These are phyloP conservation scores for Eupithecia subfuscata DNA, from an alignment of 2,888 invertebrate species.

Conservation along the genomic window DNA sequence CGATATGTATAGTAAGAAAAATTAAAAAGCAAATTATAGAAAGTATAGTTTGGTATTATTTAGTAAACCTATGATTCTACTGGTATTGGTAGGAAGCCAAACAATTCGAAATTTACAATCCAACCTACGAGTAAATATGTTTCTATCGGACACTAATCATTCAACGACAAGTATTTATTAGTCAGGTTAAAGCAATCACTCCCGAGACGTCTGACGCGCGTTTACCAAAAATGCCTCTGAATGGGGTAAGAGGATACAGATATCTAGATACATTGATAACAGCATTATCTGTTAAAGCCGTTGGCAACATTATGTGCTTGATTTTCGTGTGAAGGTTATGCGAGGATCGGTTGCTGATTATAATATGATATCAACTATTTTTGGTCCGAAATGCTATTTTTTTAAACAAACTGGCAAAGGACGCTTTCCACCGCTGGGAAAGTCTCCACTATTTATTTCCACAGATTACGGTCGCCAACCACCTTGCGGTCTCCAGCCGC, in stretches of 20 bases:
- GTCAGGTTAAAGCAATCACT: neutral
- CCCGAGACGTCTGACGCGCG: neutral
- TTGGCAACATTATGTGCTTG: conserved; percentile 1
- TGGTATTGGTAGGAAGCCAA: neutral
- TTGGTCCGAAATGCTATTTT: no score
- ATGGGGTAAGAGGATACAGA: neutral
- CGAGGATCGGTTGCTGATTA: neutral
- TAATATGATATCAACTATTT: neutral
- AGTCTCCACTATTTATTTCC: neutral
- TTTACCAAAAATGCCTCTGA: neutral
- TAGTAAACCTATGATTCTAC: neutral
- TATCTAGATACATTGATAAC: conserved; percentile 7
- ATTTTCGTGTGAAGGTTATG: neutral
- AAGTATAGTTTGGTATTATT: neutral
- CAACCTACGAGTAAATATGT: neutral
- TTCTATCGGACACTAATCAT: neutral
- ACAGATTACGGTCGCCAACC: neutral
- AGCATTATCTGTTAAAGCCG: conserved; percentile 18
- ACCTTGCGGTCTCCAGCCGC: neutral
- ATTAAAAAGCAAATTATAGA: neutral
- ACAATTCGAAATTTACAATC: neutral
- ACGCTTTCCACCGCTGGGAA: neutral
- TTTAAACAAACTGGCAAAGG: neutral
- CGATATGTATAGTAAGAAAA: neutral
- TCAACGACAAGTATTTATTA: neutral